These are phyloP conservation scores for Tetramorium bicarinatum DNA, from an alignment of 2,888 invertebrate species.

Conservation along the genomic window DNA sequence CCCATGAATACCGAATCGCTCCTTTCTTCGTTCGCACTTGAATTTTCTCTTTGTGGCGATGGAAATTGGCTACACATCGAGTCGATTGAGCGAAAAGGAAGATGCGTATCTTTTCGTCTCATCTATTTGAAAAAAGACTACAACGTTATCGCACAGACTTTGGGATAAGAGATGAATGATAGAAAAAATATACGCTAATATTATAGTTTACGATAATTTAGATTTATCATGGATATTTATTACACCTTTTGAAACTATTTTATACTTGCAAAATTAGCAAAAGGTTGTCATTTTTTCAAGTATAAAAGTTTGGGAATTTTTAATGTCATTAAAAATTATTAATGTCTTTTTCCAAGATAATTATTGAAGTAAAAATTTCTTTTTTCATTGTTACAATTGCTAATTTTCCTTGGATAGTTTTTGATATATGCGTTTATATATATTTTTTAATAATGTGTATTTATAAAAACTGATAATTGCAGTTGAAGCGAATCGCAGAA, in stretches of 20 bases:
- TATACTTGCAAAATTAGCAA: not conserved
- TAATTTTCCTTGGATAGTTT: not conserved
- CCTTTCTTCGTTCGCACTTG: constrained; percentile 41
- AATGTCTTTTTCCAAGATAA: not conserved
- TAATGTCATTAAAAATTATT: not conserved
- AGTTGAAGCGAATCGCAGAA: not conserved
- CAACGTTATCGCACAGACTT: not conserved
- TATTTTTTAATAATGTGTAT: not conserved
- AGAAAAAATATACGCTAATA: constrained; percentile 8
- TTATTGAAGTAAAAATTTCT: not conserved
- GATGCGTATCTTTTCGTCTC: constrained; percentile 1
- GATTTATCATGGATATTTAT: not conserved
- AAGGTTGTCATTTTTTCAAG: not conserved
- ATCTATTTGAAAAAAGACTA: not conserved
- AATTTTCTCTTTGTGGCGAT: constrained; percentile 35
- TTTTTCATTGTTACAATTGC: not conserved
- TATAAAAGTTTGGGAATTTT: not conserved
- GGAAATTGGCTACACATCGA: constrained; percentile 19
- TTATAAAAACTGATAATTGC: constrained; percentile 9
- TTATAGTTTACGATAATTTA: not conserved
- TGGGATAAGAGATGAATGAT: not conserved
- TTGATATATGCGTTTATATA: not conserved
- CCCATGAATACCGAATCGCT: constrained; percentile 45
- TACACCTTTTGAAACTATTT: not conserved
- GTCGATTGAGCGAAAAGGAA: constrained; percentile 27